Evolutionary conservation across 2,797 vertebrate genomes (phyloP), one percentile per base, ranked within the genome.

Genomic region (Thaleichthys pacificus): DNA sequence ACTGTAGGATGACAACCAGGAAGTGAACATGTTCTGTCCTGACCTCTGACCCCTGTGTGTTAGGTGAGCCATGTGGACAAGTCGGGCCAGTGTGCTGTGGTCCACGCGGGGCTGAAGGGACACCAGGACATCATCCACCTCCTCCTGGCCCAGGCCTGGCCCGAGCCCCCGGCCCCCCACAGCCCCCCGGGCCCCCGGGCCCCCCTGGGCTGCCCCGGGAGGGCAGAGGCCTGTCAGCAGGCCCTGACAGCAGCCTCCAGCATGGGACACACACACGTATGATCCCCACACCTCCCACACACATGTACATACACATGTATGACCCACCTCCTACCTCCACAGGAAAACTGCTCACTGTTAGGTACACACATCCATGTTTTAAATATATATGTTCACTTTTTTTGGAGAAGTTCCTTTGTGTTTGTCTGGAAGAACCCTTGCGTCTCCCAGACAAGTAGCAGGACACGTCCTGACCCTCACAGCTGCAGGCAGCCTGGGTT

Each of bases 31-130:
- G 47, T 17, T 49, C 11, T 12, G 47, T 17, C 47, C 47, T 17
- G 47, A 11, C 47, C 47, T 3, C 15, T 49, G 47, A 6, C 11
- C 15, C 47, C 11, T 49, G 32, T 89, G 74, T 82, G 56, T 75
- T 90, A 99, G 98, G 94, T 95, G 83, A 94, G 96, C 82, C 93
- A 89, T 17, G 84, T 94, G 72, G 98, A 99, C 93, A 99, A 97
- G 92, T 98, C 93, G 57, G 95, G 96, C 74, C 98, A 99, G 80
- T 98, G 97, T 69, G 93, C 97, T 0, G 85, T 97, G 77, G 95
- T 99, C 58, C 98, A 99, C 1, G 95, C 96, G 0, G 97, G 95
- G 0, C 87, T 98, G 75, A 91, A 95, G 80, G 97, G 98, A 69
- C 95, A 98, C 19, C 72, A 87, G 0, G 94, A 95, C 24, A 91